These are phyloP conservation scores for Menura novaehollandiae DNA, from an alignment of 2,113 vertebrate genomes.

Conservation along the genomic window DNA sequence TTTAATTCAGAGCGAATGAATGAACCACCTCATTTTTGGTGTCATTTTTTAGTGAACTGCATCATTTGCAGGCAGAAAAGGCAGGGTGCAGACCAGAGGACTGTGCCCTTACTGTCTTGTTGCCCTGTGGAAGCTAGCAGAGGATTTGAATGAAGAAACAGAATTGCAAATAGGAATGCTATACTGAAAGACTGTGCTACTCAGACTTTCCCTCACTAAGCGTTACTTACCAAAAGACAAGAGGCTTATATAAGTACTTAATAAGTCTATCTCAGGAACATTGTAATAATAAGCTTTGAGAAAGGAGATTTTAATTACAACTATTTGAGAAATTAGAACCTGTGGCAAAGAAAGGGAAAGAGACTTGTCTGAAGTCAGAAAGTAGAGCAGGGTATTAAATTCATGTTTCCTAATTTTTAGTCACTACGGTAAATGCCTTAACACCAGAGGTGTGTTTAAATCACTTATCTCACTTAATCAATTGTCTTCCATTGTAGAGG, in stretches of 20 bases:
- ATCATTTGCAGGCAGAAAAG: background rate
- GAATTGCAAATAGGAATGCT: background rate
- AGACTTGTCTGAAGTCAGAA: background rate
- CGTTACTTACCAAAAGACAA: background rate
- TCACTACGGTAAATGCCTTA: background rate
- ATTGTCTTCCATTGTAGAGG: conserved; percentile 16
- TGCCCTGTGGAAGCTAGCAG: background rate
- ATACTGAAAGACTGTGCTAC: background rate
- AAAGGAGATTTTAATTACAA: background rate
- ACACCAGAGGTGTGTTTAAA: background rate
- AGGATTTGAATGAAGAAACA: background rate
- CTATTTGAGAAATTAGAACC: background rate
- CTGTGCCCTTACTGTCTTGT: background rate
- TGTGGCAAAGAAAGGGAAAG: background rate
- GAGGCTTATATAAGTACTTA: background rate
- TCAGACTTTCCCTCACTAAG: background rate
- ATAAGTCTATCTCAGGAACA: background rate
- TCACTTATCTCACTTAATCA: conserved; percentile 45
- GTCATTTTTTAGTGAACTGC: background rate
- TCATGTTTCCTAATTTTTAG: background rate
- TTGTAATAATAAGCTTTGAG: background rate
- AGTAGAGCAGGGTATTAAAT: background rate
- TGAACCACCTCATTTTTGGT: background rate
- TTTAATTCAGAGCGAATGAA: background rate
- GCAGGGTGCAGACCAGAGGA: background rate